These are phyloP conservation scores for Nesidiocoris tenuis DNA, from an alignment of 2,888 invertebrate species.

Conservation along the genomic window DNA sequence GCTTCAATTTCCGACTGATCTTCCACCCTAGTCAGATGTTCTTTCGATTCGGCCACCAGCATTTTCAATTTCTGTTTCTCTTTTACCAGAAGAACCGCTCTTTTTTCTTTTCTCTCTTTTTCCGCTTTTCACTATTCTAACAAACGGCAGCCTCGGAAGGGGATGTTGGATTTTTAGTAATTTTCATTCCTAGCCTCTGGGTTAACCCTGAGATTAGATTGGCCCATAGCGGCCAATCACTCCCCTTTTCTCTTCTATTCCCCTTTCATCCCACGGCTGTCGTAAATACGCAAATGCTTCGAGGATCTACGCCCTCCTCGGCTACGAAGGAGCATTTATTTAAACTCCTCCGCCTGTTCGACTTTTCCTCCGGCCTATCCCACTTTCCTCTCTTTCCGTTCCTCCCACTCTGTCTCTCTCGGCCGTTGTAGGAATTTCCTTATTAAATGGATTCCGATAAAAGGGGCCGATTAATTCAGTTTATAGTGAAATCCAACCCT, in stretches of 20 bases:
- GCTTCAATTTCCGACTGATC: background rate
- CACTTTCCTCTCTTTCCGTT: background rate
- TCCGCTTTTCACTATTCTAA: conserved; percentile 4
- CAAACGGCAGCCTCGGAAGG: conserved; percentile 1
- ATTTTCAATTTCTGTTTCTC: conserved; percentile 12
- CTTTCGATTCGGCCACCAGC: background rate
- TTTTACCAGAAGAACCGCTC: background rate
- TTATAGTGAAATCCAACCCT: conserved; percentile 14
- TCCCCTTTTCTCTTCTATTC: background rate
- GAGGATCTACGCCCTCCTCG: conserved; percentile 16
- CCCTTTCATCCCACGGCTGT: conserved; percentile 17
- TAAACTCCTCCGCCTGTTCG: conserved; percentile 9
- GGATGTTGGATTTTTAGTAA: conserved; percentile 30
- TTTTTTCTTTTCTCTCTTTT: conserved; percentile 8
- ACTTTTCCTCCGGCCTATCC: background rate
- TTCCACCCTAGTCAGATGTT: background rate
- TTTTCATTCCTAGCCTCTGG: conserved; percentile 38
- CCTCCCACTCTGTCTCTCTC: conserved; percentile 22
- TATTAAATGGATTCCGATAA: conserved; percentile 40
- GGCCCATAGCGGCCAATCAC: conserved; percentile 36
- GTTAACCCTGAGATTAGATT: conserved; percentile 38
- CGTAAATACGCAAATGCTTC: conserved; percentile 36
- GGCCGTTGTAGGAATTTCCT: conserved; percentile 25
- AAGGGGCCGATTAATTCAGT: conserved; percentile 35
- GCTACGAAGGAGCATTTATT: conserved; percentile 27